A percentile compares a stretch with the other conserved stretches of the same genome.
Evolutionary conservation across 2,113 vertebrate species (phyloP).

Genomic region (Penelope pileata): DNA sequence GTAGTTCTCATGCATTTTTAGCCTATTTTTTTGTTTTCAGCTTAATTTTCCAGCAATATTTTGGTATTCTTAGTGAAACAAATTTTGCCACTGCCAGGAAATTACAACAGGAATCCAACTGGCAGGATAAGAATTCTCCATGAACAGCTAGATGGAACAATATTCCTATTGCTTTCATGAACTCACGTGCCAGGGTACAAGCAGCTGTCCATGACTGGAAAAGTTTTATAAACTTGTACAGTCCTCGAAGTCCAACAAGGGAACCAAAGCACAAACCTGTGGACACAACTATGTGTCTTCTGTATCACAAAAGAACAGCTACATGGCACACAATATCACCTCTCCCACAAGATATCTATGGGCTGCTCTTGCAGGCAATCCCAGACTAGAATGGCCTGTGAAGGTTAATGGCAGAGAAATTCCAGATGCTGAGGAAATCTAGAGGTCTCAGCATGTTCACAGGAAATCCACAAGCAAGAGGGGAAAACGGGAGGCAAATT

Average conservation of each 20-base stretch:
- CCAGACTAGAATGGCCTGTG: background rate
- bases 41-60: slow-evolving; percentile 25
- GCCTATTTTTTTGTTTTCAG: background rate
- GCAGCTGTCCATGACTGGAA: background rate
- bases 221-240: background rate
- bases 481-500: background rate
- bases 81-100: background rate
- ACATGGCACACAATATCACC: background rate
- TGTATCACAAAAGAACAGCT: too few relatives aligned
- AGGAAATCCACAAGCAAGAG: slow-evolving; percentile 2
- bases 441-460: background rate
- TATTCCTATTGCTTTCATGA: background rate
- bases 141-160: background rate
- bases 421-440: background rate
- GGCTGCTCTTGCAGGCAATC: background rate
- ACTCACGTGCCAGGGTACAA: background rate
- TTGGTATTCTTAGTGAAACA: background rate
- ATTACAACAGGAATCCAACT: background rate
- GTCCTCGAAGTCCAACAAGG: background rate
- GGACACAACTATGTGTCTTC: background rate
- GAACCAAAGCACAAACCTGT: background rate
- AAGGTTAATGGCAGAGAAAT: background rate
- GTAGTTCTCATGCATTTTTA: background rate
- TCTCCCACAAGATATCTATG: background rate
- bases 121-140: background rate